Conservation (phyloP, 2,888 invertebrate species). For the Apodemia zela region DNA sequence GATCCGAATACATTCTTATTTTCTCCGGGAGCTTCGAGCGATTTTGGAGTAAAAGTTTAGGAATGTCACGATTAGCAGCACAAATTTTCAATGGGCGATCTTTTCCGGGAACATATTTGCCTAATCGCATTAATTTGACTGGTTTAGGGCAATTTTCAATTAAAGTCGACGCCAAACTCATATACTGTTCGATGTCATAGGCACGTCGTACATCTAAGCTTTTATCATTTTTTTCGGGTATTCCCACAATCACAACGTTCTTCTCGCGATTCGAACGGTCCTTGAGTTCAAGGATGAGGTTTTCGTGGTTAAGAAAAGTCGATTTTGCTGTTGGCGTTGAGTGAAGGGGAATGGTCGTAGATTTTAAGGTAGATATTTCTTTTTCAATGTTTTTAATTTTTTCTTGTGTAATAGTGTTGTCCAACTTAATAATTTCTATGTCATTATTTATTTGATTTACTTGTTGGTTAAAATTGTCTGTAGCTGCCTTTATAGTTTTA, state of each 20-base stretch:
- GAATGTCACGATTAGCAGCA: slow-evolving; percentile 24
- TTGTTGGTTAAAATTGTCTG: slow-evolving; percentile 21
- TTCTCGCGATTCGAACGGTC: slow-evolving; percentile 33
- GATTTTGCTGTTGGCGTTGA: too few species aligned
- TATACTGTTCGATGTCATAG: slow-evolving; percentile 27
- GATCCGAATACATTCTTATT: slow-evolving; percentile 34
- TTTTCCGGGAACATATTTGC: slow-evolving; percentile 31
- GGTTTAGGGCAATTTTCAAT: slow-evolving; percentile 29
- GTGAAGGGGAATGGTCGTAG: too few species aligned
- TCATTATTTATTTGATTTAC: slow-evolving; percentile 25
- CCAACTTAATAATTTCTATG: slow-evolving; percentile 27
- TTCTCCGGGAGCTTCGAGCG: slow-evolving; percentile 28
- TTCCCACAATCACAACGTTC: slow-evolving; percentile 35
- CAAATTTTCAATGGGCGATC: slow-evolving; percentile 33
- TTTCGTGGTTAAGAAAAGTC: too few species aligned
- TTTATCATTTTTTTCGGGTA: slow-evolving; percentile 29
- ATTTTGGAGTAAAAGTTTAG: slow-evolving; percentile 30
- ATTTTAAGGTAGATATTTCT: too few species aligned
- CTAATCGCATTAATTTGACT: slow-evolving; percentile 31
- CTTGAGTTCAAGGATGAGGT: slow-evolving; percentile 22
- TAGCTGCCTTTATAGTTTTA: slow-evolving; percentile 20
- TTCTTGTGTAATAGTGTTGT: slow-evolving; percentile 19
- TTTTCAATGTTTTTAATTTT: too few species aligned
- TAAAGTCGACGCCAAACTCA: slow-evolving; percentile 23
- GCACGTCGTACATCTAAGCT: slow-evolving; percentile 23